Evolutionary conservation across 2,797 vertebrate species (phyloP), one percentile per base, ranked within the genome.

Genomic region (Bufotes viridis): DNA sequence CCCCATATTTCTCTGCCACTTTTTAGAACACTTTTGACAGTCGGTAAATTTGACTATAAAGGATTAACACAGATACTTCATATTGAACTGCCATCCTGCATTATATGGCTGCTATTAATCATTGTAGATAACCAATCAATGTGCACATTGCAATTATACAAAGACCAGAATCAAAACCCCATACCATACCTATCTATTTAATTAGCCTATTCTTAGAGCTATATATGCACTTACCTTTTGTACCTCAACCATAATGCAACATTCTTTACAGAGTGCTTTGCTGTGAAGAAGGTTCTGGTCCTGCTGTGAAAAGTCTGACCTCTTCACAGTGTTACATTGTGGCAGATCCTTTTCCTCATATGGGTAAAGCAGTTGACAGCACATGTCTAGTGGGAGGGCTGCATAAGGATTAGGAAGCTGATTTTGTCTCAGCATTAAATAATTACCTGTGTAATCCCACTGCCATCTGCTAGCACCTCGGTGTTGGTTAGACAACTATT

Each of bases 371-470:
- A 24, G 18, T 70, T 81, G 15, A 24, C 91, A 89, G 91, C 29
- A 0, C 26, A 0, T 79, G 89, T 85, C 88, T 70, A 12, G 85
- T 89, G 53, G n/a, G 51, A 6, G 90, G 58, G 87, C 63, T 90
- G 90, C 90, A 92, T 91, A 90, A 90, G 96, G 96, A 97, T 98
- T 97, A 91, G 60, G 91, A 91, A 91, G 93, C 91, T 90, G 93
- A 94, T 92, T 94, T 93, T 93, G 92, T 90, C 90, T 78, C 91
- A 92, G 94, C 93, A 93, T 94, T 96, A 95, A 94, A 93, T 96
- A 96, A 96, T 97, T 96, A 96, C 95, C 94, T 96, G 94, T 78
- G 96, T 96, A 97, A 97, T 97, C 97, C 92, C 93, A 88, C 92
- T 87, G 94, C 96, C 97, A 97, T 95, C 97, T 97, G 96, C 95